phyloP scores from a whole-genome alignment of 2,113 vertebrate genomes.

The Motacilla alba region DNA sequence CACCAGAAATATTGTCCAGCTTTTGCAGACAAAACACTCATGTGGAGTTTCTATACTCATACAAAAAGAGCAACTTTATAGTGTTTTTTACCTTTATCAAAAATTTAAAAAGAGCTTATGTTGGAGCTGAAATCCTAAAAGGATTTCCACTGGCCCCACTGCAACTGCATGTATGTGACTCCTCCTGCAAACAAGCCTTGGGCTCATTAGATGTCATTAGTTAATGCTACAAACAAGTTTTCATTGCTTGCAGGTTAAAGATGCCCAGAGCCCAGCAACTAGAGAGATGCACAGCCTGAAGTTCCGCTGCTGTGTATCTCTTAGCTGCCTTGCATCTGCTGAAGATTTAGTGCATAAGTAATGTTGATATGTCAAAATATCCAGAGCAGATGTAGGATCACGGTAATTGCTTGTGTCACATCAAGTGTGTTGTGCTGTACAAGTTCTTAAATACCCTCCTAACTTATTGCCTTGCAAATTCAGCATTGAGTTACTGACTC shows the following conservation, averaged over 20 bases:
- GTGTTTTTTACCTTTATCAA: neutral
- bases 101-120: neutral
- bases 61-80: neutral
- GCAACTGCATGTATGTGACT: neutral
- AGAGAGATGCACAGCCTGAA: neutral
- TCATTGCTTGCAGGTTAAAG: neutral
- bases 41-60: neutral
- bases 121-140: neutral
- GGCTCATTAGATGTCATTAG: neutral
- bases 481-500: neutral
- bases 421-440: neutral
- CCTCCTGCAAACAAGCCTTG: neutral
- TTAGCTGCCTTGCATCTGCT: neutral
- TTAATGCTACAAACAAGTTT: neutral
- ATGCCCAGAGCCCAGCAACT: neutral
- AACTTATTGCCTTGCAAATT: neutral
- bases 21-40: constrained; percentile 59
- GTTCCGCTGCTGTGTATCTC: neutral
- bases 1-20: constrained; percentile 57
- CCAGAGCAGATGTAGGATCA: neutral
- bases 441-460: neutral
- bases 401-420: neutral
- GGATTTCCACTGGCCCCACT: neutral
- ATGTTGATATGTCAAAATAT: neutral
- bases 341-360: neutral